Evolutionary conservation across 2,113 vertebrate genomes (phyloP).

Genomic region (Lepus europaeus): DNA sequence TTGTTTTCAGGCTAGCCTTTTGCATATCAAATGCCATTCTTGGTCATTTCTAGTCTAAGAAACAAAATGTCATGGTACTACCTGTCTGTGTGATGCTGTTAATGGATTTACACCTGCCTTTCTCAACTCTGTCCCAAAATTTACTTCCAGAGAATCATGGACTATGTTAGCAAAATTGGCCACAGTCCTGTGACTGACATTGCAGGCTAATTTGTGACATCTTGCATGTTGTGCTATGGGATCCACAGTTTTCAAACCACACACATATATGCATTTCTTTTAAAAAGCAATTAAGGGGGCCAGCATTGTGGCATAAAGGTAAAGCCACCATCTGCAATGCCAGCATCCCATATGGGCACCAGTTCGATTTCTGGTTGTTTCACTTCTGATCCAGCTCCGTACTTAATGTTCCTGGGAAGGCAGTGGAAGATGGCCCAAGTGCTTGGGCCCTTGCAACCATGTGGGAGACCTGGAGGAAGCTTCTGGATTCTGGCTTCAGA

Average conservation of each 20-base stretch:
- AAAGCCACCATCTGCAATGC: no score
- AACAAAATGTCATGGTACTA: not conserved
- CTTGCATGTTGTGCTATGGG: not conserved
- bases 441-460: no score
- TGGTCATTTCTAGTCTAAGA: not conserved
- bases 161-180: not conserved
- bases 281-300: no score
- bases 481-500: no score
- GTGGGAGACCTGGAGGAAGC: no score
- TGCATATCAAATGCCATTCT: not conserved
- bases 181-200: not conserved
- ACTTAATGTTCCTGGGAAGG: no score
- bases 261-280: slow-evolving; percentile 4
- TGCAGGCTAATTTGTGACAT: not conserved
- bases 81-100: not conserved
- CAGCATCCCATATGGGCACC: no score
- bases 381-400: no score
- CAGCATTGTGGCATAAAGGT: no score
- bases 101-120: not conserved
- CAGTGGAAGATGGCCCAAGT: no score
- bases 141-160: not conserved
- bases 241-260: slow-evolving; percentile 23
- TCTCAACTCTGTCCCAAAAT: not conserved
- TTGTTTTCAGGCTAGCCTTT: slow-evolving; percentile 5
- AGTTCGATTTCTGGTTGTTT: no score